Percentiles rank a stretch among this genome's conserved stretches.
Conservation (phyloP, 2,888 invertebrate genomes). For the Kryphioiulus occultus region DNA sequence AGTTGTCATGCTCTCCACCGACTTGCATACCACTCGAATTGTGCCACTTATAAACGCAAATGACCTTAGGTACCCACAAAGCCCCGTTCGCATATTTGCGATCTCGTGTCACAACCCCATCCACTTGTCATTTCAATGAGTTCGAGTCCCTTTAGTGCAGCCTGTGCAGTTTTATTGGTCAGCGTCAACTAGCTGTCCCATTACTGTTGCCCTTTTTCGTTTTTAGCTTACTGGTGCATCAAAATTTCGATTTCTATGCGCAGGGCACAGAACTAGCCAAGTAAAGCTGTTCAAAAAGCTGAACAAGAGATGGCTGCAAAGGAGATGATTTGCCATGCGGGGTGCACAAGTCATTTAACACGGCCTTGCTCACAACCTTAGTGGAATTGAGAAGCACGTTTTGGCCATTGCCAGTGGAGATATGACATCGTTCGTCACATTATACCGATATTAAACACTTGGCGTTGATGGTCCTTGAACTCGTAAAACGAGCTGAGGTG, state of each 20-base stretch:
- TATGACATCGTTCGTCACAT: not conserved
- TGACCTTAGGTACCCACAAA: not conserved
- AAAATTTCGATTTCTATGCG: constrained; percentile 33
- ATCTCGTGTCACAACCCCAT: not conserved
- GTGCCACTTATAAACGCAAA: not conserved
- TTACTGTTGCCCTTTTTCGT: constrained; percentile 29
- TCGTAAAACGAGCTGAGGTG: not conserved
- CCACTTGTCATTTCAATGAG: not conserved
- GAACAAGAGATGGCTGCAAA: not conserved
- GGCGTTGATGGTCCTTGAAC: not conserved
- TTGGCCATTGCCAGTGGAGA: not conserved
- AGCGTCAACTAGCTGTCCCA: not conserved
- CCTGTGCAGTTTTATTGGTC: not conserved
- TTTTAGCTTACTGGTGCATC: constrained; percentile 22
- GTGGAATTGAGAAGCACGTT: constrained; percentile 29
- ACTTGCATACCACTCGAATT: not conserved
- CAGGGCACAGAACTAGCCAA: not conserved
- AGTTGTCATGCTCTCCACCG: not conserved
- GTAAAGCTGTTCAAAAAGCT: constrained; percentile 21
- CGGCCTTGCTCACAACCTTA: constrained; percentile 15
- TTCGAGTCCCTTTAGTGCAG: not conserved
- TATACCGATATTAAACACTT: not conserved
- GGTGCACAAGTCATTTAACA: constrained; percentile 38
- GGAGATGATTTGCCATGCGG: constrained; percentile 22
- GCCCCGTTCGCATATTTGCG: not conserved